Evolutionary conservation across 2,797 vertebrate genomes (phyloP).

Genomic region (Sebastes hubbsi): DNA sequence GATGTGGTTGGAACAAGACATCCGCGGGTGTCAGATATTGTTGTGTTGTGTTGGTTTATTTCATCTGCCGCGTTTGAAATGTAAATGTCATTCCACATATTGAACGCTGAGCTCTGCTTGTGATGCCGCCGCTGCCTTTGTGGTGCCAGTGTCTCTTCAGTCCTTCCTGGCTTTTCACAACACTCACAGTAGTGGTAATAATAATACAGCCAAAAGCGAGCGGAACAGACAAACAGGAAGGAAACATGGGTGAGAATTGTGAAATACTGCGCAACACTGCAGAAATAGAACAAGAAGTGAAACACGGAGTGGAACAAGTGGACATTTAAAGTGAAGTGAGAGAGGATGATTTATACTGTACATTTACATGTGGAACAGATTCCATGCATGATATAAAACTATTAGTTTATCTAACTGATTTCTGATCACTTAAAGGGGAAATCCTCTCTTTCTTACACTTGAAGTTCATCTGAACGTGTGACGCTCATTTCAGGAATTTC

Average conservation of each 20-base stretch:
- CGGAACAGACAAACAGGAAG: constrained; percentile 48
- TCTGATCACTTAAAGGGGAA: neutral
- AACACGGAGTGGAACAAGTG: constrained; percentile 2
- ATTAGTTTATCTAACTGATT: neutral
- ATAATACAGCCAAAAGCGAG: constrained; percentile 3
- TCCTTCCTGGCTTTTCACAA: constrained; percentile 5
- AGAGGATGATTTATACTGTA: neutral
- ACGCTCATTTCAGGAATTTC: neutral
- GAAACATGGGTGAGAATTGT: constrained; percentile 16
- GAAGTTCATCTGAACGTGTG: neutral
- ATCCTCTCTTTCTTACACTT: neutral
- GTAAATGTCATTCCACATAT: constrained; percentile 39
- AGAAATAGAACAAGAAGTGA: constrained; percentile 35
- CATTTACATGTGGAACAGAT: neutral
- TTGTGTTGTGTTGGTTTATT: constrained; percentile 5
- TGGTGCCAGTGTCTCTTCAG: constrained; percentile 12
- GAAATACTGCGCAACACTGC: constrained; percentile 20
- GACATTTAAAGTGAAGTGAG: neutral
- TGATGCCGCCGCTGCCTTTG: constrained; percentile 13
- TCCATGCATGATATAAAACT: neutral
- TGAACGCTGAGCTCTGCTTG: neutral
- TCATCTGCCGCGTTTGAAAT: constrained; percentile 48
- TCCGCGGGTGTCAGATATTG: constrained; percentile 32
- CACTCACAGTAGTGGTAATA: neutral
- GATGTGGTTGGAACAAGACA: constrained; percentile 46